Evolutionary conservation across 2,113 vertebrate genomes (phyloP).

Genomic region (Tetrax tetrax): DNA sequence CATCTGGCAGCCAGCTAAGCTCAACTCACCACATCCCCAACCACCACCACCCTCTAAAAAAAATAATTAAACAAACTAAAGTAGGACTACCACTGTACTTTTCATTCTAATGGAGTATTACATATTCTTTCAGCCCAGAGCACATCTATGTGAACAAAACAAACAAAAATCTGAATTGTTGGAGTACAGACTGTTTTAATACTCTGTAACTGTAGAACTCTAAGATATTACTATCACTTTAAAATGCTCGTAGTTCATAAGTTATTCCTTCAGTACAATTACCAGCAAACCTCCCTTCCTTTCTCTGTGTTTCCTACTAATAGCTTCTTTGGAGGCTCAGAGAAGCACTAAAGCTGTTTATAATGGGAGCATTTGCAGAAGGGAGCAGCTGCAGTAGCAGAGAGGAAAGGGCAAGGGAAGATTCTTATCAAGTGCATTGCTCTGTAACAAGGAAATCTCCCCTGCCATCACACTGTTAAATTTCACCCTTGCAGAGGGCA

Average conservation of each 20-base stretch:
- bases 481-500: background rate
- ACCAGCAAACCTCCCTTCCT: background rate
- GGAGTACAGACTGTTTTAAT: background rate
- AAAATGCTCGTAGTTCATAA: background rate
- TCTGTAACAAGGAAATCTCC: background rate
- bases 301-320: background rate
- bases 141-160: background rate
- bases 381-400: background rate
- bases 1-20: background rate
- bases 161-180: background rate
- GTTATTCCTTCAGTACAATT: background rate
- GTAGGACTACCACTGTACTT: background rate
- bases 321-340: background rate
- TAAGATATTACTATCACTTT: background rate
- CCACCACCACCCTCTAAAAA: rapidly evolving
- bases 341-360: background rate
- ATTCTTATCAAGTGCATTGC: background rate
- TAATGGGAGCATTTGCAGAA: background rate
- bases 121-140: background rate
- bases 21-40: background rate
- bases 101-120: background rate
- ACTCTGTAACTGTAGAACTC: background rate
- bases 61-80: background rate
- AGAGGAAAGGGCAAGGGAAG: background rate
- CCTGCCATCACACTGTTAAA: background rate